Conservation (phyloP, 2,113 vertebrate species). For the Hyla sarda region DNA sequence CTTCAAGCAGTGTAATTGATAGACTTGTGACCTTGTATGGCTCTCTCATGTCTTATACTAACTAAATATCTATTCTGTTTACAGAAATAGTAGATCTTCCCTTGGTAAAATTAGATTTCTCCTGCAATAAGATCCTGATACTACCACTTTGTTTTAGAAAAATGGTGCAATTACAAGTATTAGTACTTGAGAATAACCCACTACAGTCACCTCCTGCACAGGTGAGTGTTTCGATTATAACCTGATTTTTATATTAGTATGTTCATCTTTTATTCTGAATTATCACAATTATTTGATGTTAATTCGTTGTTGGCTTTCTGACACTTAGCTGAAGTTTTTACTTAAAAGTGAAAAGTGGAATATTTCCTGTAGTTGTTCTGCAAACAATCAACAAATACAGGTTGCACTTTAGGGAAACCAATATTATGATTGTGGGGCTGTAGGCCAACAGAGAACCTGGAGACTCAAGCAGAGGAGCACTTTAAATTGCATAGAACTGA, state of each 20-base stretch:
- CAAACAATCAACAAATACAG: no score
- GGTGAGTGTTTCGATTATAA: constrained; percentile 70
- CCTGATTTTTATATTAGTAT: background rate
- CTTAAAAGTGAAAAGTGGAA: no score
- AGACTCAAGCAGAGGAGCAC: no score
- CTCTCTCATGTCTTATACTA: no score
- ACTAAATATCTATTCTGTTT: constrained; percentile 34
- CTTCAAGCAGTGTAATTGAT: background rate
- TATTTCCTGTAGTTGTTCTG: no score
- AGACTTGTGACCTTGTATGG: background rate
- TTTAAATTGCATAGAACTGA: no score
- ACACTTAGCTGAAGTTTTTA: no score
- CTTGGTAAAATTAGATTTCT: constrained; percentile 95
- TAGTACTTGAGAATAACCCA: constrained; percentile 94
- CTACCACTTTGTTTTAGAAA: constrained; percentile 93
- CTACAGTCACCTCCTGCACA: constrained; percentile 95
- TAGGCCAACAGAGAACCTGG: no score
- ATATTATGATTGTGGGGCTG: no score
- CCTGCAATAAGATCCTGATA: constrained; percentile 94
- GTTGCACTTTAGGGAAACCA: no score
- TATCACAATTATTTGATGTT: background rate
- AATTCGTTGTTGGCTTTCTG: no score
- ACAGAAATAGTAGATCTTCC: constrained; percentile 91
- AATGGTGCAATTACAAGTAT: constrained; percentile 88
- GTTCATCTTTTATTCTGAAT: background rate